Base-by-base conservation (phyloP, 2,113 vertebrate genomes). In the Podiceps cristatus region DNA sequence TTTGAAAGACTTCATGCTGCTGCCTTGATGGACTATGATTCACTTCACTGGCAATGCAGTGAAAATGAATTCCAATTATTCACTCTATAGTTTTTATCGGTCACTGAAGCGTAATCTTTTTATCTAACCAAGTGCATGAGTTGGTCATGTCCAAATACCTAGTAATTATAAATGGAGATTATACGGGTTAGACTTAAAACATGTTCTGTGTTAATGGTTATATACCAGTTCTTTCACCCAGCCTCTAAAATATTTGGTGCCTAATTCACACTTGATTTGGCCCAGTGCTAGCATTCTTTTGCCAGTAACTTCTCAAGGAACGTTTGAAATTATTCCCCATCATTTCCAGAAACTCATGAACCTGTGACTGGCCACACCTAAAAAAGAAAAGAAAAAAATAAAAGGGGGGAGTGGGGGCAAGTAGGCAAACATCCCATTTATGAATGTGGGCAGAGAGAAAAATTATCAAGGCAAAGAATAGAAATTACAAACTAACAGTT, bases 381-480 rank as follows among this genome's bases (percentile, higher is more conserved):
- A 63, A 50, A 42, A 40, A 35, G 1, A 56, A 22, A 24, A 44
- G 6, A 8, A 42, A 19, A 20, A 4, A 42, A 37, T 16, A 15
- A 27, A 9, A 27, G 7, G 5, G 14, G 9, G 14, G 11, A 9
- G 3, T 5, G 8, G 2, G 5, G 8, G 6, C 5, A 87, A 76
- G 28, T 37, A 23, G 28, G 24, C 11, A 59, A 20, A n/a, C 13
- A n/a, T 22, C 13, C 20, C 52, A 9, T 58, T 59, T 72, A 18
- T 47, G 23, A 64, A 53, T 45, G 33, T 25, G 23, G 11, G 9
- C 7, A 52, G 17, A 13, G 7, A 58, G 31, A 8, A 71, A 56
- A 52, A 49, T 37, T 3, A 3, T 37, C 22, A 56, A 76, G 15
- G 9, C 16, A 77, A 71, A 27, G 20, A 50, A 52, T 1, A 72